These are phyloP conservation scores for Merops nubicus DNA, from an alignment of 2,113 vertebrate species.

Conservation along the genomic window DNA sequence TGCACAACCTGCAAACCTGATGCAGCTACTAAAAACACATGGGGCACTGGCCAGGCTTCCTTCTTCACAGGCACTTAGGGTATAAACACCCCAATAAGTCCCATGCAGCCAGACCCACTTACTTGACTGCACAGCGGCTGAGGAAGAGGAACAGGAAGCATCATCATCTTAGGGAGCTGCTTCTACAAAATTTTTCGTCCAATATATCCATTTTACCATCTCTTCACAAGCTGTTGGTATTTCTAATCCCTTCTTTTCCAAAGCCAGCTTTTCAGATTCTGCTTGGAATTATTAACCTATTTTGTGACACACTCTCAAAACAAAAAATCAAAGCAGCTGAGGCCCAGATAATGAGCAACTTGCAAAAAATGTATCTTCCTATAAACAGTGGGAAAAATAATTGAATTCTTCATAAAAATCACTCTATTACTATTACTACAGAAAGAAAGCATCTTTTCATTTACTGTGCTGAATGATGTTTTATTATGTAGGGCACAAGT, in stretches of 20 bases:
- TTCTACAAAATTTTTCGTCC: not conserved
- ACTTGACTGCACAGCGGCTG: not conserved
- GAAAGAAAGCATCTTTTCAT: conserved; percentile 22
- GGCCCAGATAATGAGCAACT: not conserved
- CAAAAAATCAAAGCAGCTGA: not conserved
- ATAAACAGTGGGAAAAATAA: not conserved
- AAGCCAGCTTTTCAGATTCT: not conserved
- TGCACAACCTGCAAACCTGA: not conserved
- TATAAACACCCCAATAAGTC: not conserved
- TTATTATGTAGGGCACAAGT: conserved; percentile 46
- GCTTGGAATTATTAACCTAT: not conserved
- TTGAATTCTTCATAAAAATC: conserved; percentile 4
- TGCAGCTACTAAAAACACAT: not conserved
- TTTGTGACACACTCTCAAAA: not conserved
- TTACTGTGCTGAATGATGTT: conserved; percentile 25
- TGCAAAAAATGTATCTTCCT: not conserved
- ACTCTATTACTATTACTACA: conserved; percentile 3
- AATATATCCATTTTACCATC: not conserved
- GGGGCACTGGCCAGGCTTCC: not conserved
- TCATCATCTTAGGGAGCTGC: not conserved
- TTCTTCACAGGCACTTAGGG: not conserved
- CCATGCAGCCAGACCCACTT: not conserved
- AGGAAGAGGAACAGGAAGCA: not conserved
- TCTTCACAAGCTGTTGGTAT: not conserved
- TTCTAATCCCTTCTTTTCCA: not conserved